Evolutionary conservation across 2,113 vertebrate species (phyloP).

Genomic region (zebrafish (Danio rerio)): DNA sequence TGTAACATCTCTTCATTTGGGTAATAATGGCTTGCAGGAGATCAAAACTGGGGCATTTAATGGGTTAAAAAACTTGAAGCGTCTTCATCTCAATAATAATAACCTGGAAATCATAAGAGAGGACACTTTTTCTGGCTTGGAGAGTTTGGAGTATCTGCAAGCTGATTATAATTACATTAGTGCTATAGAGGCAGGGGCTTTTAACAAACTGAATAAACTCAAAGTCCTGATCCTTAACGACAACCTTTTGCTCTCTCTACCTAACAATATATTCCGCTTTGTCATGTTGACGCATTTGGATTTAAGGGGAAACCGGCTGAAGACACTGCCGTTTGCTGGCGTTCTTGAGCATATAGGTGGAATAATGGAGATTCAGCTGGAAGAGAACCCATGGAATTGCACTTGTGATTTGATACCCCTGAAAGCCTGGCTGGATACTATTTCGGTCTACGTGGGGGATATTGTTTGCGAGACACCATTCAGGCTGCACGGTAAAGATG

Average conservation of each 20-base stretch:
- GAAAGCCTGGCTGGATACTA: constrained; percentile 96
- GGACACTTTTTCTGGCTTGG: constrained; percentile 92
- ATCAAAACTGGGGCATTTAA: constrained; percentile 90
- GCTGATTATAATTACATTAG: constrained; percentile 99
- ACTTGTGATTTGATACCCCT: constrained; percentile 95
- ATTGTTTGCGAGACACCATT: constrained; percentile 98
- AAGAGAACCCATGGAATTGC: constrained; percentile 91
- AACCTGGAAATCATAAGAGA: constrained; percentile 93
- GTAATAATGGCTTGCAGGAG: constrained; percentile 96
- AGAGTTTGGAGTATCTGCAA: constrained; percentile 96
- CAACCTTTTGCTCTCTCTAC: constrained; percentile 93
- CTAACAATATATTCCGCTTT: constrained; percentile 95
- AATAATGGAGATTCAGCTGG: constrained; percentile 84
- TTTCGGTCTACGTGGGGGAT: constrained; percentile 95
- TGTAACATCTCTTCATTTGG: constrained; percentile 92
- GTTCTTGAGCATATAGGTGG: constrained; percentile 97
- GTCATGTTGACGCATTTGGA: constrained; percentile 97
- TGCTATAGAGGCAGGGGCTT: constrained; percentile 90
- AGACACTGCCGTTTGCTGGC: constrained; percentile 93
- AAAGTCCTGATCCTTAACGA: constrained; percentile 99
- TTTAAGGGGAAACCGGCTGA: constrained; percentile 93
- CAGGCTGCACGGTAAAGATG: constrained; percentile 93
- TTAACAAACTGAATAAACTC: constrained; percentile 95
- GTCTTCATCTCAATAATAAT: constrained; percentile 97
- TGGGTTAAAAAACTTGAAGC: constrained; percentile 90